These are phyloP conservation scores for Pandion haliaetus DNA, from an alignment of 2,113 vertebrate species.

Conservation along the genomic window DNA sequence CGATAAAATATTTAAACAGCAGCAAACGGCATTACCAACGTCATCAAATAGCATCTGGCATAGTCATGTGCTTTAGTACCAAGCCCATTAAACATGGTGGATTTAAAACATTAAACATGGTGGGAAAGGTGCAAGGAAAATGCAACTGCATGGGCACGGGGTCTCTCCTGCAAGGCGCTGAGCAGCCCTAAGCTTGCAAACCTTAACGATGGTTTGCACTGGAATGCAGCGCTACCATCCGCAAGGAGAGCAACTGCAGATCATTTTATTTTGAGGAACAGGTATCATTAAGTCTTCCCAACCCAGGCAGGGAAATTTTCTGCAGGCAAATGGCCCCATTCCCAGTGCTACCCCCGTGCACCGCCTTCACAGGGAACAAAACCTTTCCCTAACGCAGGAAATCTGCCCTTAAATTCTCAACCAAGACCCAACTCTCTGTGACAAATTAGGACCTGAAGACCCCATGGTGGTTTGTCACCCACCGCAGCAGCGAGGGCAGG, in stretches of 20 bases:
- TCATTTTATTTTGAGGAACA: neutral
- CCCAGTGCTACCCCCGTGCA: rapidly evolving
- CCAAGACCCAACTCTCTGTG: neutral
- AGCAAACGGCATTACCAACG: neutral
- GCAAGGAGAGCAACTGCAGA: neutral
- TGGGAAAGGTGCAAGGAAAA: neutral
- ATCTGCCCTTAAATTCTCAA: neutral
- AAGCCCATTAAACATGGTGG: neutral
- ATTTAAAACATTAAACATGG: neutral
- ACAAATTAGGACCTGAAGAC: neutral
- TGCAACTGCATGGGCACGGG: rapidly evolving
- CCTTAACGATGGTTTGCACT: neutral
- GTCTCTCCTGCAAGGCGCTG: neutral
- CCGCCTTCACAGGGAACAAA: neutral
- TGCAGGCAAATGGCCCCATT: neutral
- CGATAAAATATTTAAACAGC: neutral
- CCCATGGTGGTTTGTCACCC: neutral
- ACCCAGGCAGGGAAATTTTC: neutral
- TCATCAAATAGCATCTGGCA: neutral
- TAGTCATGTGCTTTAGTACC: neutral
- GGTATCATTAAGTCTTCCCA: neutral
- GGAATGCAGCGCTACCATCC: rapidly evolving
- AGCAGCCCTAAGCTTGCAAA: neutral
- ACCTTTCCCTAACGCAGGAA: neutral
- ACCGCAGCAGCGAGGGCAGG: rapidly evolving